These are phyloP conservation scores for Ophioninae sp. DNA, from an alignment of 2,888 invertebrate species.

Conservation along the genomic window DNA sequence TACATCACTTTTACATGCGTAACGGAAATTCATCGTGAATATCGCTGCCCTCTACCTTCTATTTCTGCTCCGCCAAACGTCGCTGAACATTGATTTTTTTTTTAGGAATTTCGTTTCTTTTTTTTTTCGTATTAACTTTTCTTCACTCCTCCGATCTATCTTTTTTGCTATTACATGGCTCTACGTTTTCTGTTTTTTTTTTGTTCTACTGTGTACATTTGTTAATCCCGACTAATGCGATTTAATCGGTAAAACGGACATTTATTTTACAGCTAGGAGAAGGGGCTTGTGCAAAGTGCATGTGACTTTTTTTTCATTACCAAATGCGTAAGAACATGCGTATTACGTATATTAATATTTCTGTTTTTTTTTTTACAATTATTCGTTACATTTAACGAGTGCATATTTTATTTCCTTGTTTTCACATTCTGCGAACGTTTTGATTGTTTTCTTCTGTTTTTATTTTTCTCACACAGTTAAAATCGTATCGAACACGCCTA, in stretches of 20 bases:
- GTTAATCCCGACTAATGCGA: conserved; percentile 65
- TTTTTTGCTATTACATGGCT: conserved; percentile 60
- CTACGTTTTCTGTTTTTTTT: not conserved
- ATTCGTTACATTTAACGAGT: conserved; percentile 24
- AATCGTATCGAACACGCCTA: conserved; percentile 50
- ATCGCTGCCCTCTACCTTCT: conserved; percentile 21
- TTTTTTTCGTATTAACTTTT: not conserved
- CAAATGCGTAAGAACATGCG: conserved; percentile 64
- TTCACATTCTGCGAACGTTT: conserved; percentile 28
- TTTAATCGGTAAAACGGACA: conserved; percentile 60
- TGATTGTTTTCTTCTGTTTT: not conserved
- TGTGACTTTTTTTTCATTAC: conserved; percentile 71
- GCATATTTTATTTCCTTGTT: conserved; percentile 35
- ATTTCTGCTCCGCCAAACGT: conserved; percentile 52
- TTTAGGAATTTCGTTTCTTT: not conserved
- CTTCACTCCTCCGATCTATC: conserved; percentile 10
- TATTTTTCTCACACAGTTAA: conserved; percentile 26
- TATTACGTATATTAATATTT: conserved; percentile 69
- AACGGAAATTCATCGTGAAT: conserved; percentile 24
- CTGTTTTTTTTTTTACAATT: conserved; percentile 58
- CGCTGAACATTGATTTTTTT: not conserved
- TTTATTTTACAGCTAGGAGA: conserved; percentile 80
- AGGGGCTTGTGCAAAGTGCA: conserved; percentile 78
- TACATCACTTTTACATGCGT: conserved; percentile 35
- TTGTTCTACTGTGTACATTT: conserved; percentile 46